Conservation (phyloP, 1,140 invertebrate genomes). For the Thaumetopoea pityocampa region DNA sequence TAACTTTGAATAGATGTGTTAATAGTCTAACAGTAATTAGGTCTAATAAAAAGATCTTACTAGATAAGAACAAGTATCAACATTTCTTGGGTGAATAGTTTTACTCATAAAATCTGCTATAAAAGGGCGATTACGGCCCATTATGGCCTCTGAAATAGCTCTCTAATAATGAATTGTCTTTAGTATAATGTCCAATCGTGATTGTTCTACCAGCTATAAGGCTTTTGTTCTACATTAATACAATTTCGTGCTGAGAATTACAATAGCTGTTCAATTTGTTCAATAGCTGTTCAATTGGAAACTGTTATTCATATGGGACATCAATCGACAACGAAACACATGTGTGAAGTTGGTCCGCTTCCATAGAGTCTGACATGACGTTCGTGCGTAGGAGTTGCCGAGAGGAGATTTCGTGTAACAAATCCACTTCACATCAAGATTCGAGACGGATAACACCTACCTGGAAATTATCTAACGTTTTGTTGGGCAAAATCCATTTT, state of each 20-base stretch:
- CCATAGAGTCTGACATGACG: too few relatives aligned
- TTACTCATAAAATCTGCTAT: slow-evolving; percentile 65
- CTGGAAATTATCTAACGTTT: too few relatives aligned
- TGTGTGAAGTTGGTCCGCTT: too few relatives aligned
- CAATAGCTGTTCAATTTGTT: slow-evolving; percentile 14
- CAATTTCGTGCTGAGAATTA: slow-evolving; percentile 20
- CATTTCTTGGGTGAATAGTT: slow-evolving; percentile 68
- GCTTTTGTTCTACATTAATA: slow-evolving; percentile 43
- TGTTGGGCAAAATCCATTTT: too few relatives aligned
- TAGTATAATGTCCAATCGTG: slow-evolving; percentile 62
- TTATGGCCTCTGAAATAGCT: slow-evolving; percentile 60
- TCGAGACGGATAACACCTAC: too few relatives aligned
- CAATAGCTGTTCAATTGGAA: neutral
- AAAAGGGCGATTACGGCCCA: slow-evolving; percentile 71
- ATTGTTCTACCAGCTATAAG: slow-evolving; percentile 43
- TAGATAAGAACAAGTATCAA: slow-evolving; percentile 53
- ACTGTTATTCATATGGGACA: slow-evolving; percentile 19
- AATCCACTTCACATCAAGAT: too few relatives aligned
- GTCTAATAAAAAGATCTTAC: slow-evolving; percentile 45
- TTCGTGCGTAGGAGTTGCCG: too few relatives aligned
- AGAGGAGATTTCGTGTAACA: too few relatives aligned
- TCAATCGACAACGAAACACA: too few relatives aligned
- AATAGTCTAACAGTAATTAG: slow-evolving; percentile 41
- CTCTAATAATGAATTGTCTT: slow-evolving; percentile 74
- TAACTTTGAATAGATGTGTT: too few relatives aligned